Evolutionary conservation across 2,888 invertebrate species (phyloP), one percentile per base, ranked within the genome.

Genomic region (Sarcophaga caerulescens): DNA sequence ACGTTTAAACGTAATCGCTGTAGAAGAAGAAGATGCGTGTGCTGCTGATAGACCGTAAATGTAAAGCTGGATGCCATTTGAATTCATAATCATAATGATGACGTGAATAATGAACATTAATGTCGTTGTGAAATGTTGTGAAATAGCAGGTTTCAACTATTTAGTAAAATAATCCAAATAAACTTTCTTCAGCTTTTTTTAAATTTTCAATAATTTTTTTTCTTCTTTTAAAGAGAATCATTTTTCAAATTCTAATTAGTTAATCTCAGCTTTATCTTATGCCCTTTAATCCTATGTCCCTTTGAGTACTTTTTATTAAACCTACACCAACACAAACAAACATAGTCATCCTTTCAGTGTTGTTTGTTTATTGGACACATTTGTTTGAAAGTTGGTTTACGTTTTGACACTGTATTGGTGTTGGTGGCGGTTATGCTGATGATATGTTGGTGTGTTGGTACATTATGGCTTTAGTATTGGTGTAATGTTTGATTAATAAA

Each of bases 71-170:
- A 17, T 4, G 23, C 68, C 60, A 68, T 81, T 75, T 69, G 69
- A 69, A 75, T 68, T 69, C 62, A 25, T 23, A 35, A 12, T 62
- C n/a, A 70, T 70, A 10, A 52, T 52, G 52, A 35, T 62, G n/a
- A 44, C 11, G 3, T 6, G n/a, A 23, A 62, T 62, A 69, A 75
- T 69, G 35, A 52, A 62, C 74, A 19, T 68, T 62, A 81, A 62
- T 81, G 35, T 68, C 8, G 4, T 19, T 66, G 59, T 35, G n/a
- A 60, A 45, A 35, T 35, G 5, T 35, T 35, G 35, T 35, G 2
- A 35, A 35, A 35, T 10, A 35, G 35, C 35, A 35, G 35, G 35
- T 35, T 35, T 35, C 2, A 35, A 35, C 10, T 35, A 10, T 0
- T 35, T 35, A 35, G 35, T 35, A 35, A 35, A 35, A 35, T 35